Evolutionary conservation across 2,113 vertebrate species (phyloP), one percentile per base, ranked within the genome.

Genomic region (Misgurnus mizolepis): DNA sequence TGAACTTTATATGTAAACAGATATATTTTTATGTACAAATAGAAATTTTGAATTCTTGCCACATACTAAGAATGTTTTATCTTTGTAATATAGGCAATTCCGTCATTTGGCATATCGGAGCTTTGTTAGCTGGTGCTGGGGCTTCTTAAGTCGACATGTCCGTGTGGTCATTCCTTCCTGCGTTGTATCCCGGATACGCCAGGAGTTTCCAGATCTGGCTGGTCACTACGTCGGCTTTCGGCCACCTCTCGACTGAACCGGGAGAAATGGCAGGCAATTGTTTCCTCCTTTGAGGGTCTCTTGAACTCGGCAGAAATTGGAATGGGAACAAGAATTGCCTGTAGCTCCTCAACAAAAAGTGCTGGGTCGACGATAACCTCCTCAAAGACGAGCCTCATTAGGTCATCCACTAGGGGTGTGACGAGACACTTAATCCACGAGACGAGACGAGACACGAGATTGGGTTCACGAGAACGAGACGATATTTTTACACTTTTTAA

Each of bases 111-210:
- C 18, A 5, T 68, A 68, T 14, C 18, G 67, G 9, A 68, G 45
- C 45, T 68, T 68, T 68, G 18, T 68, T 12, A 68, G 67, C 67
- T 68, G 45, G 45, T 68, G 43, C 67, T 47, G 66, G 18, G 67
- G 67, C 45, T 50, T 49, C 45, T 27, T 68, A 10, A 6, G 67
- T 27, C 43, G 43, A 2, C 10, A 22, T 68, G 67, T 49, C 45
- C n/a, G 43, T 7, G 45, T 50, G 27, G 67, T 50, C 6, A 49
- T 69, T 49, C 67, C 43, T 1, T 27, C 10, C 43, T 69, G 6
- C 14, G 45, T 69, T 50, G 45, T 69, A 49, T 6, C 3, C 18
- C 45, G 18, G n/a, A 68, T 50, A 68, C 0, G 18, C 43, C 45
- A 49, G 43, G 45, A 6, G 45, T 15, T 50, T 69, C 18, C 18